Conservation (phyloP, 2,113 vertebrate species). For the Calyptomena viridis region DNA sequence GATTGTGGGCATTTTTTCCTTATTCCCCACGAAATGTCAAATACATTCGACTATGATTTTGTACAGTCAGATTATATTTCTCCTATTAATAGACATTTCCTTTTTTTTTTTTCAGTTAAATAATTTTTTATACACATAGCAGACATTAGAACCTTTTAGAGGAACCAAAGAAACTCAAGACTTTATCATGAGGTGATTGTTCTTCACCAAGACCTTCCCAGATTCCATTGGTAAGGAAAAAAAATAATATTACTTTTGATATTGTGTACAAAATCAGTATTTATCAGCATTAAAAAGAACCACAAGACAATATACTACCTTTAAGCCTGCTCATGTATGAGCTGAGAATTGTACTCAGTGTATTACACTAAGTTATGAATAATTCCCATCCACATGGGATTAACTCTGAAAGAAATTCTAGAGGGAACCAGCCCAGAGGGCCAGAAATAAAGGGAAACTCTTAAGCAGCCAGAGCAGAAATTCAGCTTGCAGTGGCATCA, state of each 20-base stretch:
- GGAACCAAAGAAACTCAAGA: neutral
- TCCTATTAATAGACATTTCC: neutral
- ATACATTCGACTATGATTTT: neutral
- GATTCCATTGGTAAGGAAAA: neutral
- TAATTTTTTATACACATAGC: neutral
- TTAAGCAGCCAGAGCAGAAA: neutral
- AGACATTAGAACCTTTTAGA: neutral
- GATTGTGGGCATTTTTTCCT: neutral
- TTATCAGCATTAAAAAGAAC: neutral
- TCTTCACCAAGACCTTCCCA: neutral
- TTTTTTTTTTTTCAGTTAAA: neutral
- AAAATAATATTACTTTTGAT: neutral
- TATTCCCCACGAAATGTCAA: neutral
- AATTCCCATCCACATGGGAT: neutral
- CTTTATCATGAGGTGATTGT: neutral
- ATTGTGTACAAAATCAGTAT: neutral
- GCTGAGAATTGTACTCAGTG: neutral
- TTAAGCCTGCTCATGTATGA: neutral
- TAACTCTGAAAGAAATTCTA: neutral
- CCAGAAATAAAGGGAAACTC: neutral
- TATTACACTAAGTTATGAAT: conserved; percentile 28
- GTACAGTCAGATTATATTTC: neutral
- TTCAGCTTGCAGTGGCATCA: neutral
- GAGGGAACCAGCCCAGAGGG: neutral
- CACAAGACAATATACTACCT: neutral